phyloP scores from a whole-genome alignment of 1,140 invertebrate genomes.

The Yoshiicerus persimilis region DNA sequence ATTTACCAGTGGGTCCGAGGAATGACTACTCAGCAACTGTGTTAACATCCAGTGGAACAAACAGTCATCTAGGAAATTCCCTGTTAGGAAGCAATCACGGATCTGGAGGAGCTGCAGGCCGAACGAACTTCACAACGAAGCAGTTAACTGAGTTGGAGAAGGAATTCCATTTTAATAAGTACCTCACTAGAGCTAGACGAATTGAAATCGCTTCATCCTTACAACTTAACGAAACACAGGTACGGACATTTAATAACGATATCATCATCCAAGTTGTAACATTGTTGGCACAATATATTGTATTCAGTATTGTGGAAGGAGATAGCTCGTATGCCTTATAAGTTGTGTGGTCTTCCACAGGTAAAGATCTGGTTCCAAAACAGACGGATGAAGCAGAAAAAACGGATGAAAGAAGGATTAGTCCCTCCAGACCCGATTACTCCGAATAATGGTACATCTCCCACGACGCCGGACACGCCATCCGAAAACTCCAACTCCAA shows the following conservation, averaged over 20 bases:
- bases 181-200: conserved; percentile 89
- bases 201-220: conserved; percentile 97
- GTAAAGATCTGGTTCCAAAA: conserved; percentile 93
- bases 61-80: conserved; percentile 26
- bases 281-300: no score
- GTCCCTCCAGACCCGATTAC: conserved; percentile 63
- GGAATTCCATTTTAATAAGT: conserved; percentile 99
- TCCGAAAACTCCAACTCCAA: conserved; percentile 49
- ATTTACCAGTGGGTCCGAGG: conserved; percentile 41
- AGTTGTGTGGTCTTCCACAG: conserved; percentile 26
- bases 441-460: conserved; percentile 43
- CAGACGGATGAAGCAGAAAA: conserved; percentile 90
- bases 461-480: conserved; percentile 48
- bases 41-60: conserved; percentile 40
- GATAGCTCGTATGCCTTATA: no score
- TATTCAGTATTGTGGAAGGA: no score
- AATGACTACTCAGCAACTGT: conserved; percentile 45
- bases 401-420: conserved; percentile 86
- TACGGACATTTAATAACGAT: neutral
- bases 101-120: conserved; percentile 72
- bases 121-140: conserved; percentile 98
- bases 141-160: conserved; percentile 98
- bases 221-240: conserved; percentile 93
- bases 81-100: conserved; percentile 37
- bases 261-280: no score